phyloP scores from a whole-genome alignment of 2,797 vertebrate species.

The Poliocrania exsul region DNA sequence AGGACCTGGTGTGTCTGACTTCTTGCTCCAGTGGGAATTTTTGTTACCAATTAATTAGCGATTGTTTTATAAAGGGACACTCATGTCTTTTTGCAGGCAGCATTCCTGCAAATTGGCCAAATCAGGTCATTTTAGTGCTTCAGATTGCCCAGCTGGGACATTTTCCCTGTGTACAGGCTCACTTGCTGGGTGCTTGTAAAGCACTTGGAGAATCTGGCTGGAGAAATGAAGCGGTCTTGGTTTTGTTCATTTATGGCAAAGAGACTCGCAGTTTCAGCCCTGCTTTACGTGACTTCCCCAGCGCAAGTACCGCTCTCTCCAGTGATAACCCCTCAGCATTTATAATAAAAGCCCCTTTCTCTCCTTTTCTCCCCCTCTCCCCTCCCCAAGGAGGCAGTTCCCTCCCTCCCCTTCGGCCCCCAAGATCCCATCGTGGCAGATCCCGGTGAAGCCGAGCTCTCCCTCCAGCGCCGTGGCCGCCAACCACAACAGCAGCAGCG shows the following conservation, averaged over 20 bases:
- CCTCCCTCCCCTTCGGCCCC: constrained; percentile 91
- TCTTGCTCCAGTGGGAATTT: constrained; percentile 12
- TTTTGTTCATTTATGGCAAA: constrained; percentile 33
- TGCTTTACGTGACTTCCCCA: not conserved
- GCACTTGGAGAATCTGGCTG: constrained; percentile 18
- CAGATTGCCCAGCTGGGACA: not conserved
- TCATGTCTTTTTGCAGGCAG: not conserved
- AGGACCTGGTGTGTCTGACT: not conserved
- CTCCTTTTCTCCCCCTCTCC: not conserved
- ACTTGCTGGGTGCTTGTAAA: not conserved
- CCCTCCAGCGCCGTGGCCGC: constrained; percentile 77
- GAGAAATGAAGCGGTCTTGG: not conserved
- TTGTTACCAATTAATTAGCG: constrained; percentile 3
- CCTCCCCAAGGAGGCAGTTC: constrained; percentile 88
- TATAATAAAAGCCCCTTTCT: constrained; percentile 37
- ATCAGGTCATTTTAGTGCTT: not conserved
- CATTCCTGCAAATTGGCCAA: not conserved
- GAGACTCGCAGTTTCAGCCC: not conserved
- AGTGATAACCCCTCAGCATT: not conserved
- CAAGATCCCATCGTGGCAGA: constrained; percentile 97
- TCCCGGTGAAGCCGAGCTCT: constrained; percentile 87
- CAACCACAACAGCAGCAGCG: constrained; percentile 96
- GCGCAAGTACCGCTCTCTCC: not conserved
- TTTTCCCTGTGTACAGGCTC: not conserved
- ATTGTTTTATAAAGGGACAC: not conserved